Evolutionary conservation across 30 jellyfish, hydroid and myxozoan species (phyloP), one percentile per base, ranked within the genome.

Genomic region (Rhopilema esculentum): DNA sequence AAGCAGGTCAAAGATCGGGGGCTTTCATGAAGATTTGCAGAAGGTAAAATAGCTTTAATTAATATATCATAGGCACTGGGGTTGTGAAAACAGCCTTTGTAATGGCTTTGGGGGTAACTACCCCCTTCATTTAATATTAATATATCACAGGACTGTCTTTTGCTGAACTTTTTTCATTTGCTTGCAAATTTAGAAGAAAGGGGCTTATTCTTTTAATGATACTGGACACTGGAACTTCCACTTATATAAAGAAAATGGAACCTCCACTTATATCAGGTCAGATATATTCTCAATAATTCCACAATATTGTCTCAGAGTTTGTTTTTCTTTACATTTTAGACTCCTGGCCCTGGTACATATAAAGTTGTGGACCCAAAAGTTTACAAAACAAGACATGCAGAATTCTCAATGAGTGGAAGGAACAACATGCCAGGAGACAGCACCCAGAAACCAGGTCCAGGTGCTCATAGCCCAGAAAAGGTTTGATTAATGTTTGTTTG

Each of bases 301-400:
- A n/a, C n/a, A n/a, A 2, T 40, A 2, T 40, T 40, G 57, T 40
- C 57, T 12, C 57, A 40, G 57, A 40, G 6, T 40, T 40, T 68
- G 17, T 72, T 26, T 22, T 18, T 52, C 28, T 25, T 15, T 27
- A 66, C 9, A 23, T 49, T 76, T 40, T 67, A 93, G 98, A 93
- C 98, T 2, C 98, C 98, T 26, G 98, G 98, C 26, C 98, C 98
- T 9, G 98, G 98, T 0, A 77, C 98, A 7, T 93, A 93, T 74
- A 93, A 79, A 57, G 90, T 79, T n/a, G 89, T 71, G 8, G 96
- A 84, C 31, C 96, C 96, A 71, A 93, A 89, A 40, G 18, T 62
- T 31, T 88, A 89, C 93, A 81, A 75, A 66, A 66, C 63, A 79
- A 83, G 84, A 50, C 87, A 90, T 30, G 97, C 98, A 24, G 87